phyloP scores from a whole-genome alignment of 2,113 vertebrate genomes.

The Hirundichthys speculiger region DNA sequence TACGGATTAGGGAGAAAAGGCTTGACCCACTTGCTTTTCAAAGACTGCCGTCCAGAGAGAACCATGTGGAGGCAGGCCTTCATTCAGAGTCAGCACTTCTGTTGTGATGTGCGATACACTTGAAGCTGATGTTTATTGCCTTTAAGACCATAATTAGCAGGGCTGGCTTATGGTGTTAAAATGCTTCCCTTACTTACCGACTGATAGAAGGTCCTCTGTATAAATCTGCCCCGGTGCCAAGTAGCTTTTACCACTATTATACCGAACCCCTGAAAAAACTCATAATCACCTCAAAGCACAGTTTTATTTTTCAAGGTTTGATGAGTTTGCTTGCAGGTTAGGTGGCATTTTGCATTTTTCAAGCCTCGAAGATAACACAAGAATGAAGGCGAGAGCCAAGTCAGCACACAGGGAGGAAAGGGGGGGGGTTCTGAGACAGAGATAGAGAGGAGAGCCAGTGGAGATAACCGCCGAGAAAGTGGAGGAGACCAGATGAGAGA shows the following conservation, averaged over 20 bases:
- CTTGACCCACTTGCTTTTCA: slow-evolving; percentile 79
- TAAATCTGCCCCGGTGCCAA: slow-evolving; percentile 37
- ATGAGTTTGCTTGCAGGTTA: slow-evolving; percentile 30
- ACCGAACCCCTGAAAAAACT: background rate
- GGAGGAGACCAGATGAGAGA: slow-evolving; percentile 45
- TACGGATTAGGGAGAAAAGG: slow-evolving; percentile 76
- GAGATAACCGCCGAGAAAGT: slow-evolving; percentile 59
- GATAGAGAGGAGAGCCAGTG: slow-evolving; percentile 40
- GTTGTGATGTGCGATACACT: slow-evolving; percentile 42
- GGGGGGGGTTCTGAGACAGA: slow-evolving; percentile 9
- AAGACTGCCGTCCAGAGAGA: slow-evolving; percentile 52
- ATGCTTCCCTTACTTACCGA: slow-evolving; percentile 42
- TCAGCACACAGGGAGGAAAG: slow-evolving; percentile 51
- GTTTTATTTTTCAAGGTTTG: slow-evolving; percentile 13
- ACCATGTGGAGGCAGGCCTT: slow-evolving; percentile 34
- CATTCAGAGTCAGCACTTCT: slow-evolving; percentile 58
- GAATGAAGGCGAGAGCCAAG: slow-evolving; percentile 55
- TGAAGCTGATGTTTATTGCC: slow-evolving; percentile 57
- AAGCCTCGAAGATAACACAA: slow-evolving; percentile 38
- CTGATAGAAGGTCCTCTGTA: slow-evolving; percentile 38
- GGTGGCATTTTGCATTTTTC: slow-evolving; percentile 46
- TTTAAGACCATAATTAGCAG: slow-evolving; percentile 70
- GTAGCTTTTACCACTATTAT: background rate
- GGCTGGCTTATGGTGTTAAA: slow-evolving; percentile 51
- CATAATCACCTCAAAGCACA: slow-evolving; percentile 1